phyloP scores from a whole-genome alignment of 2,113 vertebrate species.

The Cranoglanis bouderius region DNA sequence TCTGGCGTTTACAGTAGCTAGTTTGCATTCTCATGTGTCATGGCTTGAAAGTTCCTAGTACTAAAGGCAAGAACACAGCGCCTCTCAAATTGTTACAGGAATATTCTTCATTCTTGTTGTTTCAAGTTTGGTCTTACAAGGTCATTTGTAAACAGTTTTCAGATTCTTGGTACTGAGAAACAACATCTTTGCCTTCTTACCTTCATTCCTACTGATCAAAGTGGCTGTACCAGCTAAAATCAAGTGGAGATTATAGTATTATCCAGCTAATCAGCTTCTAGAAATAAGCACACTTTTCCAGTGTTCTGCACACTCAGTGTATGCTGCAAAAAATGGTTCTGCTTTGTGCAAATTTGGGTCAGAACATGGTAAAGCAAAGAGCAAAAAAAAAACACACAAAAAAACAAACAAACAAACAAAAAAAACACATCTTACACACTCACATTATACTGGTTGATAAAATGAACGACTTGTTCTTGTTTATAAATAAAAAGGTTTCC shows the following conservation, averaged over 20 bases:
- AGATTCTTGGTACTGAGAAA: neutral
- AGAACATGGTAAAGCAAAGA: conserved; percentile 10
- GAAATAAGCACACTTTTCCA: neutral
- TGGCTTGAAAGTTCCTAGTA: neutral
- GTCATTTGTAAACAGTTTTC: neutral
- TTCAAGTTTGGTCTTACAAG: neutral
- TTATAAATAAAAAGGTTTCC: conserved; percentile 54
- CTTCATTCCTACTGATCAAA: neutral
- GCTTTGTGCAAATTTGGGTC: conserved; percentile 4
- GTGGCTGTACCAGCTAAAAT: neutral
- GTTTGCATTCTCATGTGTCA: neutral
- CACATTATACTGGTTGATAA: conserved; percentile 56
- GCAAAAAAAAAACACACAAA: conserved; percentile 5
- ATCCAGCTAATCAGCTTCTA: neutral
- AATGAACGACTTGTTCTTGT: conserved; percentile 56
- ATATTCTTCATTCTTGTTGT: neutral
- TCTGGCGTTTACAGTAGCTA: neutral
- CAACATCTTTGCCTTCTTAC: too few relatives aligned
- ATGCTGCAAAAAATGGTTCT: conserved; percentile 2
- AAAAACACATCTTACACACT: conserved; percentile 48
- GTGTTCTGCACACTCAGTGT: conserved; percentile 31
- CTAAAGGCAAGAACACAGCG: neutral
- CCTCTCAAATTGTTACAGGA: neutral
- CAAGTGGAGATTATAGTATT: neutral
- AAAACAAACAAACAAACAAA: conserved; percentile 20